Percentiles rank a stretch among this genome's conserved stretches.
Conservation (phyloP, 2,888 invertebrate genomes). For the Sphaerolaimus hirsutus region DNA sequence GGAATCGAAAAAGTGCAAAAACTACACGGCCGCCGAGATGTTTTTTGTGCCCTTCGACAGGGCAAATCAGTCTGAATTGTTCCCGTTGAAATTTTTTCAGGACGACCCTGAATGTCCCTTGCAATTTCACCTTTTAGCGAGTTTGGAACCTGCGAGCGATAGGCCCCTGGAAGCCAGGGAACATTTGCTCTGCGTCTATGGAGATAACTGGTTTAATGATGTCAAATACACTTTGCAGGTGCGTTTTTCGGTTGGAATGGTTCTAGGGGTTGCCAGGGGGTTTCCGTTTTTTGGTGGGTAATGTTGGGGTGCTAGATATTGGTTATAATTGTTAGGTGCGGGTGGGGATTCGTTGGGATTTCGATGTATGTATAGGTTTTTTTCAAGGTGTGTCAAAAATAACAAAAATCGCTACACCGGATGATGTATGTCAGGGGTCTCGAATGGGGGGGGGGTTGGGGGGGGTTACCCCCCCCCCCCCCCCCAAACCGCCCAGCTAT, state of each 20-base stretch:
- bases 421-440: no score
- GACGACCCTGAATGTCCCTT: slow-evolving; percentile 13
- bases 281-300: no score
- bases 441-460: no score
- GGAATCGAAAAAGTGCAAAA: slow-evolving; percentile 13
- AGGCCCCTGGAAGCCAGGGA: slow-evolving; percentile 8
- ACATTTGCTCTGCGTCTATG: slow-evolving; percentile 22
- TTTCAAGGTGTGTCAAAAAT: no score
- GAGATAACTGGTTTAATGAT: slow-evolving; percentile 23
- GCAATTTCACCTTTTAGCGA: slow-evolving; percentile 13
- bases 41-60: slow-evolving; percentile 24
- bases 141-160: slow-evolving; percentile 5
- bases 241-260: not conserved
- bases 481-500: no score
- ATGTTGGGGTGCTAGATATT: no score
- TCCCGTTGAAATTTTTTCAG: slow-evolving; percentile 20
- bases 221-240: slow-evolving; percentile 11
- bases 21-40: slow-evolving; percentile 20
- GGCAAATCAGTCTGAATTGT: slow-evolving; percentile 19
- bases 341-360: no score
- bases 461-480: no score
- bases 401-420: no score
- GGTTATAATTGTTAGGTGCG: no score
- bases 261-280: not conserved
- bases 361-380: no score